Percentiles rank a stretch among this genome's conserved stretches.
Conservation (phyloP, 1,140 invertebrate genomes). For the Lasioglossum albipes region DNA sequence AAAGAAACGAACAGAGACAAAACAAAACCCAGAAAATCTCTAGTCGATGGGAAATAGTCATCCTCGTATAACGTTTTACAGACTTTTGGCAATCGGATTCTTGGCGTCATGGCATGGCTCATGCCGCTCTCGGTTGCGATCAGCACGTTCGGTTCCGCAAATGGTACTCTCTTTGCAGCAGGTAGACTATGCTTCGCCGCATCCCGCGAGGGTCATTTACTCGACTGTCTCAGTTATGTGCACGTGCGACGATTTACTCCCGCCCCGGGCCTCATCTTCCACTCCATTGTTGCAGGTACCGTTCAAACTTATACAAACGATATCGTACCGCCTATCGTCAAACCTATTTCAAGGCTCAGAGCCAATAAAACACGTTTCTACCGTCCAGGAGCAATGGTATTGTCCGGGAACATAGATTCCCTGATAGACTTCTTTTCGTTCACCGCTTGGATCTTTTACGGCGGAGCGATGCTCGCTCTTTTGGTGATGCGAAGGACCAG, state of each 20-base stretch:
- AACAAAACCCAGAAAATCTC: not conserved
- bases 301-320: not conserved
- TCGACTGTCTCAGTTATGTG: slow-evolving; percentile 96
- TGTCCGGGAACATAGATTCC: slow-evolving; percentile 93
- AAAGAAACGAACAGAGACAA: not conserved
- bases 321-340: too few relatives aligned
- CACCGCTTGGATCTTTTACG: slow-evolving; percentile 97
- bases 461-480: slow-evolving; percentile 92
- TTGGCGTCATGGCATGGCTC: slow-evolving; percentile 93
- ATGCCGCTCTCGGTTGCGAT: slow-evolving; percentile 97
- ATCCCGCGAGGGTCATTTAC: slow-evolving; percentile 94
- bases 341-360: not conserved
- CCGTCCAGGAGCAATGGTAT: slow-evolving; percentile 86
- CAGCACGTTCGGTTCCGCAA: slow-evolving; percentile 97
- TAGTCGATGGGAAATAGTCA: not conserved
- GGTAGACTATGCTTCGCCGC: slow-evolving; percentile 96
- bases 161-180: slow-evolving; percentile 96
- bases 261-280: slow-evolving; percentile 97
- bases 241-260: slow-evolving; percentile 95
- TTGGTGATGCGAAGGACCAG: slow-evolving; percentile 93
- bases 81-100: slow-evolving; percentile 91
- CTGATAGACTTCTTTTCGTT: slow-evolving; percentile 98
- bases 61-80: slow-evolving; percentile 64
- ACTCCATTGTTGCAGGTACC: slow-evolving; percentile 84
- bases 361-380: not conserved